A percentile compares a stretch with the other conserved stretches of the same genome.
Evolutionary conservation across 1,140 invertebrate genomes (phyloP).

Genomic region (Belonocnema kinseyi): DNA sequence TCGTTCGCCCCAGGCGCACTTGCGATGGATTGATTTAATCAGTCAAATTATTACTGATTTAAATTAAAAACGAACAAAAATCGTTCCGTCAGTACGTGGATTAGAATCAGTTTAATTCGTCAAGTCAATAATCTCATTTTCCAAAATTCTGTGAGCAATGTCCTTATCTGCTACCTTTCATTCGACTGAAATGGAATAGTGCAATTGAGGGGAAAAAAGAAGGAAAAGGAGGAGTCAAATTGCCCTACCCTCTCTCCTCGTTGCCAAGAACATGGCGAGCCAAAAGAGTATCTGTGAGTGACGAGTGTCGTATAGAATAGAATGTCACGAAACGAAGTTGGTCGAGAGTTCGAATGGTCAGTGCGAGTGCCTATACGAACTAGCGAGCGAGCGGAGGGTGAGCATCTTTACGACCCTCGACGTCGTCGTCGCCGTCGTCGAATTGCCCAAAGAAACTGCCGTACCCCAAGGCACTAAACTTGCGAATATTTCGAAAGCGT

Average conservation of each 20-base stretch:
- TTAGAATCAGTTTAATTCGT: too few relatives aligned
- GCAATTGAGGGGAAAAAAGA: neutral
- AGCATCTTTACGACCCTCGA: slow-evolving; percentile 37
- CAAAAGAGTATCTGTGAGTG: slow-evolving; percentile 20
- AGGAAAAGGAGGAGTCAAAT: neutral
- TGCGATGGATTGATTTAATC: too few relatives aligned
- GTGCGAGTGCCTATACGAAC: neutral
- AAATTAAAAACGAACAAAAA: too few relatives aligned
- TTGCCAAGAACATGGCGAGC: slow-evolving; percentile 26
- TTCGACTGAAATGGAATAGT: neutral
- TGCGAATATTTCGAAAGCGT: slow-evolving; percentile 66
- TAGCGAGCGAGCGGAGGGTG: neutral
- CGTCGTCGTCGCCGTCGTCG: slow-evolving; percentile 26
- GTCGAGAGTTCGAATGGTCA: slow-evolving; percentile 19
- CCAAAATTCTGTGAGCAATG: too few relatives aligned
- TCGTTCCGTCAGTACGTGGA: too few relatives aligned
- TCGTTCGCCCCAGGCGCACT: too few relatives aligned
- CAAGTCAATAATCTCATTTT: too few relatives aligned
- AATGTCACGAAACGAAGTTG: neutral
- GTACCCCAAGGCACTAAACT: slow-evolving; percentile 55
- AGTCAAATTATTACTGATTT: too few relatives aligned
- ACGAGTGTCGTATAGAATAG: slow-evolving; percentile 29
- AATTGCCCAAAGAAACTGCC: slow-evolving; percentile 18
- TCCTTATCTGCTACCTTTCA: too few relatives aligned
- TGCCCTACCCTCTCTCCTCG: neutral